phyloP scores from a whole-genome alignment of 2,888 invertebrate species.

The Galerucella calmariensis region DNA sequence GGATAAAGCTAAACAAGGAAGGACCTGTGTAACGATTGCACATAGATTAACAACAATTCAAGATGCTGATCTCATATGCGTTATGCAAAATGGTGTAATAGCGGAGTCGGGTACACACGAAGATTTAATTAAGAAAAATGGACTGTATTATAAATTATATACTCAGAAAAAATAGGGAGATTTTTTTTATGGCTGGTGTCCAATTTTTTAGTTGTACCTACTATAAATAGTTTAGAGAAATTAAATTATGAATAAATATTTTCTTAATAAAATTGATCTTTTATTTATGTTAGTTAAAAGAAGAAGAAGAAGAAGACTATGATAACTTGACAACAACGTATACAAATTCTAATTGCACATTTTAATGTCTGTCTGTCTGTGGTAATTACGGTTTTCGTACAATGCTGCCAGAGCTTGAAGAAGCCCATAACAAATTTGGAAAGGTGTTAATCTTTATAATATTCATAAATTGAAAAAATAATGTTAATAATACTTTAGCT shows the following conservation, averaged over 20 bases:
- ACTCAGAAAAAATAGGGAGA: constrained; percentile 37
- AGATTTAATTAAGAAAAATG: constrained; percentile 72
- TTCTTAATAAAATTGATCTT: not conserved
- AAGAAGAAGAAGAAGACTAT: no score
- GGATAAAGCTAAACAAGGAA: constrained; percentile 81
- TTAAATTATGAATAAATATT: not conserved
- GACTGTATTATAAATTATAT: constrained; percentile 70
- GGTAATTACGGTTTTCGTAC: no score
- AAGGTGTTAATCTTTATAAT: no score
- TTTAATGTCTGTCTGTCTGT: no score
- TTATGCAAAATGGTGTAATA: constrained; percentile 76
- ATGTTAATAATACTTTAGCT: no score
- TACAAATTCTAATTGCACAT: no score
- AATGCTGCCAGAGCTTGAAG: no score
- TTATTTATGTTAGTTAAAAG: not conserved
- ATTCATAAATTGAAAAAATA: no score
- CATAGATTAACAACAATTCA: constrained; percentile 87
- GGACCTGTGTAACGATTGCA: constrained; percentile 89
- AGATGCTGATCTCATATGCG: constrained; percentile 82
- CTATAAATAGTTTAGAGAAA: not conserved
- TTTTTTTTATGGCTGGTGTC: not conserved
- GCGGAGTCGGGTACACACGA: constrained; percentile 78
- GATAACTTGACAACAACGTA: no score
- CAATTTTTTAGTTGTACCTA: not conserved
- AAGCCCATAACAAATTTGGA: no score